Evolutionary conservation across 2,888 invertebrate genomes (phyloP), one percentile per base, ranked within the genome.

Genomic region (Philereme vetulata): DNA sequence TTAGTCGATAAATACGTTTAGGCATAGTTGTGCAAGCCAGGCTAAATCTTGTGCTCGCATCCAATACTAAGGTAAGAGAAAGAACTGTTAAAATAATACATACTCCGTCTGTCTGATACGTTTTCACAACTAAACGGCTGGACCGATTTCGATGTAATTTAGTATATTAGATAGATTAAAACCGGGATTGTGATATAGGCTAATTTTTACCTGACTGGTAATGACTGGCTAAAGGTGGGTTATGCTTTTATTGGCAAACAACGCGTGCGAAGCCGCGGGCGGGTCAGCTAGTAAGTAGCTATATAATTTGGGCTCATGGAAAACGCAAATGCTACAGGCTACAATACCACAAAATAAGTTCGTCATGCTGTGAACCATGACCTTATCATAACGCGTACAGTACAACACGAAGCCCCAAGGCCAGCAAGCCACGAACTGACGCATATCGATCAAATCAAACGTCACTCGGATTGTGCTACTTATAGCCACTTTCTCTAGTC

Each of bases 311-410:
- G 35, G 34, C 21, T n/a, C 9, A 42, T 38, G 56, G 36, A 36
- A 49, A 48, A 58, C 44, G 48, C 43, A 52, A 55, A 50, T 48
- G 47, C 45, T 49, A 46, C 21, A 6, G 51, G 53, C 45, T 11
- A 52, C 46, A 58, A 40, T 21, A 53, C 47, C 51, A 57, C 43
- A 45, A 62, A 62, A 58, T 53, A 55, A 45, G 47, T 59, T 45
- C 47, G 63, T 67, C 64, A 64, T 60, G 58, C 44, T 48, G 44
- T 35, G 43, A 76, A 72, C 84, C 82, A 76, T 84, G 82, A 84
- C 78, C 81, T 82, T 81, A 78, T 80, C 74, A 79, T 72, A 75
- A 69, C 64, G 64, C 69, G 68, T 71, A 75, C 66, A 71, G 71
- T 67, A 72, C 68, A 76, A 64, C 70, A 71, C 65, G 62, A 56